Evolutionary conservation across 2,797 vertebrate species (phyloP), one percentile per base, ranked within the genome.

Genomic region (Sebastes vulpes): DNA sequence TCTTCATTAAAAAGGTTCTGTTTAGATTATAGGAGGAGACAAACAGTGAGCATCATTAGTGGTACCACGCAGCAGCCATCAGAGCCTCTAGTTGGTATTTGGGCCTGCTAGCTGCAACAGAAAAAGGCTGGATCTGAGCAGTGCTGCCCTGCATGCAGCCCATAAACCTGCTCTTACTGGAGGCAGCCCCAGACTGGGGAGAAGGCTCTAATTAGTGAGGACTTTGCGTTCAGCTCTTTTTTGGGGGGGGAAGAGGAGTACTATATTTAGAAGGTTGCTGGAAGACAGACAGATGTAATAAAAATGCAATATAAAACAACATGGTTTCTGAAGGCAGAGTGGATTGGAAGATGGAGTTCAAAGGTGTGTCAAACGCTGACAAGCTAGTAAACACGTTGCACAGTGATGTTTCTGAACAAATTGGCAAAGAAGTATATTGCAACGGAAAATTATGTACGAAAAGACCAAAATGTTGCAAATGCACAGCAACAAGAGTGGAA

Each of bases 211-310:
- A 94, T 95, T 95, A 95, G 84, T 74, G 75, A 76, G 75, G 79
- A 81, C 89, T 91, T 82, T 78, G 78, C 84, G 68, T 84, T 87
- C 46, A 35, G 80, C 79, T 86, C 72, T 72, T 76, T 79, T 75
- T 79, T 57, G 20, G 26, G 67, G 50, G 67, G 48, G 21, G 18
- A 23, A 14, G 63, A 42, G 59, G 52, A 28, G 38, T 25, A n/a
- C 85, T 95, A 94, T 93, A 92, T 94, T 93, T 94, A 91, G 93
- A 88, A 74, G 57, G 77, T 56, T 50, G 81, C 85, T 93, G 87
- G 84, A 93, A 81, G 81, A 91, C 85, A 89, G 81, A 90, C 90
- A 92, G 72, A 94, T 91, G 81, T 79, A 85, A 89, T 92, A 89
- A 92, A 94, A 85, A 64, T 70, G 46, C 18, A 65, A 81, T 65